These are phyloP conservation scores for Oegoconia quadripuncta DNA, from an alignment of 2,888 invertebrate genomes.

Conservation along the genomic window DNA sequence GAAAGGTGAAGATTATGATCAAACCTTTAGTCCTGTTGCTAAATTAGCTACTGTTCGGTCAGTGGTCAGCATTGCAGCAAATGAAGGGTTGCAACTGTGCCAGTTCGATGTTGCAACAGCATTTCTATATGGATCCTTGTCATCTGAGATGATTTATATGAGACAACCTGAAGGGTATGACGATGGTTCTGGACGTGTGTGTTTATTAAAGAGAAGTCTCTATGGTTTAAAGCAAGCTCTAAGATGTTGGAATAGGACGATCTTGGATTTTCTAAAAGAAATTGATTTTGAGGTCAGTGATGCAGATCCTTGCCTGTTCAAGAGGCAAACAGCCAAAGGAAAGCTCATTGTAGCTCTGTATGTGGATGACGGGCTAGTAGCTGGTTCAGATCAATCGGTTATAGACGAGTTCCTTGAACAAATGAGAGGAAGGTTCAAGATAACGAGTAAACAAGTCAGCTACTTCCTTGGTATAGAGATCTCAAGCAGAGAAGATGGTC, in stretches of 20 bases:
- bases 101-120: slow-evolving; percentile 15
- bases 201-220: slow-evolving; percentile 13
- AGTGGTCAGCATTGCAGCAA: slow-evolving; percentile 12
- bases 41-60: slow-evolving; percentile 11
- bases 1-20: slow-evolving; percentile 14
- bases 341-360: slow-evolving; percentile 12
- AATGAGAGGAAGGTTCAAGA: slow-evolving; percentile 1
- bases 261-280: slow-evolving; percentile 5
- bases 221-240: slow-evolving; percentile 18
- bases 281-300: slow-evolving; percentile 8
- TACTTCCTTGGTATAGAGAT: slow-evolving; percentile 7
- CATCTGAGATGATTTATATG: slow-evolving; percentile 13
- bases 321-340: slow-evolving; percentile 1
- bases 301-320: slow-evolving; percentile 13
- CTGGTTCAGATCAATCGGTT: background rate
- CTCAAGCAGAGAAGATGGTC: background rate
- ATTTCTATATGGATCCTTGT: slow-evolving; percentile 8
- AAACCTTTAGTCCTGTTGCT: slow-evolving; percentile 18
- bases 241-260: slow-evolving; percentile 11
- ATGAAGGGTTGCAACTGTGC: slow-evolving; percentile 5
- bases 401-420: background rate
- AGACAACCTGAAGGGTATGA: too few species aligned
- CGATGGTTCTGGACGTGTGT: slow-evolving; percentile 9
- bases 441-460: background rate
- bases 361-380: slow-evolving; percentile 16